Evolutionary conservation across 2,113 vertebrate species (phyloP).

Genomic region (Hiodon tergisus): DNA sequence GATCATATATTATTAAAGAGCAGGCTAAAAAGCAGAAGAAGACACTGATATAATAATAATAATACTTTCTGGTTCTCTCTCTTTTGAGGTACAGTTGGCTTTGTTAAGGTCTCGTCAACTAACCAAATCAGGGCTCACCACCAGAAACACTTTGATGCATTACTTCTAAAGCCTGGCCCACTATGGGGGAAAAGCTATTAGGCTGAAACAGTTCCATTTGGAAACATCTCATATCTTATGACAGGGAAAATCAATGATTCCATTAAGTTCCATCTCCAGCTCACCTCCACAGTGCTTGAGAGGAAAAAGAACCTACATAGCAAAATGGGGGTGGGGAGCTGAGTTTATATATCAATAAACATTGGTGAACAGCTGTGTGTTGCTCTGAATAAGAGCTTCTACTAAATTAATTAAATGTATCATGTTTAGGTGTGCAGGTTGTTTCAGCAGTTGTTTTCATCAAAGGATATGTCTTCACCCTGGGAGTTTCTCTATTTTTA

Average conservation of each 20-base stretch:
- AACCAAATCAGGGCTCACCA: background rate
- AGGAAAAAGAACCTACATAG: no score
- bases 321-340: background rate
- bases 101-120: background rate
- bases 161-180: background rate
- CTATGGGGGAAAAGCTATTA: slow-evolving; percentile 12
- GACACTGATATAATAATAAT: no score
- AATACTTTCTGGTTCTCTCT: no score
- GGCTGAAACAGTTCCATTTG: background rate
- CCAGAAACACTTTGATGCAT: background rate
- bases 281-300: background rate
- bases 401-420: no score
- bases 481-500: no score
- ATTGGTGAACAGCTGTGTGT: no score
- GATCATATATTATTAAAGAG: no score
- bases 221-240: background rate
- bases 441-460: no score
- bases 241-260: slow-evolving; percentile 6
- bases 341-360: background rate
- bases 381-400: no score
- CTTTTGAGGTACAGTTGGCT: background rate
- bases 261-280: background rate
- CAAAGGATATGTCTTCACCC: no score
- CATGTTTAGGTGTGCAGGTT: no score
- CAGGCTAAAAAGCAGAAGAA: no score